These are phyloP conservation scores for Eidolon helvum DNA, from an alignment of 2,113 vertebrate genomes.

Conservation along the genomic window DNA sequence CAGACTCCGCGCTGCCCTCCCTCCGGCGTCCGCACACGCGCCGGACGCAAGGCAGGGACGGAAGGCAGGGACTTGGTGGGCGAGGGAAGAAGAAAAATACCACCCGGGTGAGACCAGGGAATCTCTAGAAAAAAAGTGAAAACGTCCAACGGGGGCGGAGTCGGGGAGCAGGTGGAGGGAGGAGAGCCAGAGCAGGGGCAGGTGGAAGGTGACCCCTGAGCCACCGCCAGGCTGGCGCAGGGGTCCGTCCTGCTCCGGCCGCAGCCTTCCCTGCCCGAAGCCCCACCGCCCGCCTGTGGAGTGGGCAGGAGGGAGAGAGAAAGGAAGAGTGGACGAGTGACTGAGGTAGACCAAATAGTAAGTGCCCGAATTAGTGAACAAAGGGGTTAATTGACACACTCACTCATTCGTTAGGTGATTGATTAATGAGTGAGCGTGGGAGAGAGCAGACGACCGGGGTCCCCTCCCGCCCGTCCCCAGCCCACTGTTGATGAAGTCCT, in stretches of 20 bases:
- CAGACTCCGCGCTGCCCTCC: background rate
- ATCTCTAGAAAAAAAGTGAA: background rate
- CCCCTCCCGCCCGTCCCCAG: background rate
- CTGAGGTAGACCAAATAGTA: background rate
- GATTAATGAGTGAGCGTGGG: background rate
- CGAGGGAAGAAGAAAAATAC: background rate
- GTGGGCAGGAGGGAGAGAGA: background rate
- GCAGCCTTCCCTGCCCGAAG: background rate
- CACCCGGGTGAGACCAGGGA: background rate
- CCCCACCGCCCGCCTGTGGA: background rate
- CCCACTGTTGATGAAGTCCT: slow-evolving; percentile 92
- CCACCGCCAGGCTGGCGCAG: background rate
- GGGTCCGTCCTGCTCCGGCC: background rate
- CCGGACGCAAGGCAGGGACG: background rate
- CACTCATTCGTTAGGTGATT: background rate
- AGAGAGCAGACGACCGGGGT: background rate
- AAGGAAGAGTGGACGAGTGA: background rate
- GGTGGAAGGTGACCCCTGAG: background rate
- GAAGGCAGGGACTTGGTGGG: background rate
- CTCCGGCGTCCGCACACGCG: background rate
- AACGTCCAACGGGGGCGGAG: background rate
- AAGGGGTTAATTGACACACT: background rate
- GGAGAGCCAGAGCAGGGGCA: background rate
- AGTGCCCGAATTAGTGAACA: background rate
- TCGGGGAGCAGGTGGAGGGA: background rate